These are phyloP conservation scores for Bubalus kerabau DNA, from an alignment of 2,113 vertebrate genomes.

Conservation along the genomic window DNA sequence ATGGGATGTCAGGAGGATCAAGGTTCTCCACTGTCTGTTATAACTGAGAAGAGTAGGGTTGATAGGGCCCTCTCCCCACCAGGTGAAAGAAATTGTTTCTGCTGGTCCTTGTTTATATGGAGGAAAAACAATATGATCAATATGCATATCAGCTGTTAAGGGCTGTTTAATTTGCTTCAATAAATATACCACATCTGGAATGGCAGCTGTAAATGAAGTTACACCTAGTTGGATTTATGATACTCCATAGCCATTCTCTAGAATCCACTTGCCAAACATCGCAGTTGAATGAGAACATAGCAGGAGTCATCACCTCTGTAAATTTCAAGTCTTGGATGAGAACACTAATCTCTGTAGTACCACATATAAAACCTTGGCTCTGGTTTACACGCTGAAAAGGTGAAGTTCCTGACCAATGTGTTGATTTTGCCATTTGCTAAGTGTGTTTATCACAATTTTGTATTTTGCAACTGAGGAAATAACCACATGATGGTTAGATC, in stretches of 20 bases:
- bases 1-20: background rate
- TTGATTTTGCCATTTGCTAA: background rate
- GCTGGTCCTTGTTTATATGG: background rate
- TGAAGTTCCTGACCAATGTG: background rate
- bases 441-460: background rate
- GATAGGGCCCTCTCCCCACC: background rate
- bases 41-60: background rate
- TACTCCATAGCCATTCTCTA: background rate
- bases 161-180: conserved; percentile 25
- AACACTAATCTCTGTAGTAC: background rate
- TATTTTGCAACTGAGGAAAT: background rate
- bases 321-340: background rate
- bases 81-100: background rate
- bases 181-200: conserved; percentile 25
- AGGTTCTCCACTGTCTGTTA: background rate
- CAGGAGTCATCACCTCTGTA: background rate
- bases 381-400: background rate
- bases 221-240: background rate
- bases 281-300: background rate
- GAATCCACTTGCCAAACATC: background rate
- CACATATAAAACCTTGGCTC: background rate
- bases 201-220: conserved; percentile 22
- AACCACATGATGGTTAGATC: background rate
- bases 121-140: background rate
- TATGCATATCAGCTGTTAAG: background rate